Base-by-base conservation (phyloP, 2,113 vertebrate genomes). In the Gallinago jamesoni region DNA sequence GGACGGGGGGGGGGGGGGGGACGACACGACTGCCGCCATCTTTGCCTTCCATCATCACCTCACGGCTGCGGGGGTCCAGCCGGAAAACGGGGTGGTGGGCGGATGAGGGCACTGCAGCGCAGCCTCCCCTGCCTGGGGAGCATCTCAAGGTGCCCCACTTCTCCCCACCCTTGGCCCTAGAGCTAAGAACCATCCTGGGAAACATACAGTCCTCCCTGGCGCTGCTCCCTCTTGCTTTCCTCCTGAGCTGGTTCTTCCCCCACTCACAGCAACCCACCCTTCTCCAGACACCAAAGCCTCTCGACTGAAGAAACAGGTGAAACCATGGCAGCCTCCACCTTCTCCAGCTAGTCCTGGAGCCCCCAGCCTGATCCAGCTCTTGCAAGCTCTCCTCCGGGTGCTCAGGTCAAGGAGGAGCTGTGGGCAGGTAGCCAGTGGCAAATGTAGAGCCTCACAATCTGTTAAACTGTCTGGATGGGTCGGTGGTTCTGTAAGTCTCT, bases 201-300 rank as follows among this genome's bases (percentile, higher is more conserved):
- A n/a, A n/a, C 13, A 3, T 1, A 1, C 1, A 0, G 2, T 16
- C 52, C 25, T 70, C 24, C 14, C 1, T 57, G 20, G 52, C 64
- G 13, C 28, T 0, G 1, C 68, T 56, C 9, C 19, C 22, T 7
- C 17, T 45, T 6, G 27, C 23, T 43, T 66, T 28, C 17, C 39
- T 56, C 27, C 16, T 25, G 50, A 23, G 19, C 9, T 23, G 8
- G 4, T 41, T 79, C 14, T 48, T 19, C 12, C 19, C 43, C 6
- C 37, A 37, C 25, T 14, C 17, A 3, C 67, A 37, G 25, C 39
- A 25, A 20, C 33, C 50, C 31, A 25, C 4, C n/a, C 10, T 68
- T 41, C 87, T 48, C 37, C 60, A 19, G 28, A 13, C 21, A 18
- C 83, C 1, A 2, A 39, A 82, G 12, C 33, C 41, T 55, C 59